Evolutionary conservation across 2,888 invertebrate species (phyloP).

Genomic region (Agrotis exclamationis): DNA sequence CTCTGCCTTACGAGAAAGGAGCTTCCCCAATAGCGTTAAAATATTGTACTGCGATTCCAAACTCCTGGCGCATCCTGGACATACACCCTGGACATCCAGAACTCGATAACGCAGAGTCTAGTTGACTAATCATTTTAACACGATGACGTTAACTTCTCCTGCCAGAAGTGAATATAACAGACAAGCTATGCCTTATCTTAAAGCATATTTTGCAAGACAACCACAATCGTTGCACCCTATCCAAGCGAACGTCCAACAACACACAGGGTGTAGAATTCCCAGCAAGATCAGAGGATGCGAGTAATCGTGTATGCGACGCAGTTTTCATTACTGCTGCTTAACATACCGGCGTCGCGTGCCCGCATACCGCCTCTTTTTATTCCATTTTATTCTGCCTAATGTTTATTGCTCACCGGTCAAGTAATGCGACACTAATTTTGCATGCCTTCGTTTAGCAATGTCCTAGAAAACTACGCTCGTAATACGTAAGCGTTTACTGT

Average conservation of each 20-base stretch:
- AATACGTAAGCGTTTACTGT: conserved; percentile 58
- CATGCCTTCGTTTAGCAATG: conserved; percentile 66
- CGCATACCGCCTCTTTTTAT: conserved; percentile 64
- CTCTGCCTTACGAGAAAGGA: no score
- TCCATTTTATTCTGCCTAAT: conserved; percentile 77
- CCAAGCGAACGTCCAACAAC: conserved; percentile 31
- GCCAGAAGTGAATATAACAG: not conserved
- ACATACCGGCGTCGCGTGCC: conserved; percentile 79
- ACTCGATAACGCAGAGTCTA: no score
- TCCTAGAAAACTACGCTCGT: conserved; percentile 59
- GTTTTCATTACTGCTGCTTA: conserved; percentile 87
- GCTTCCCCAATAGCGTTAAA: no score
- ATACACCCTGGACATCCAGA: no score
- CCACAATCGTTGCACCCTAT: conserved; percentile 48
- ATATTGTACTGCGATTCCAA: no score
- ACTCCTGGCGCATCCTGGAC: no score
- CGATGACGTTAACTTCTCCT: no score
- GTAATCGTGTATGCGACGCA: conserved; percentile 76
- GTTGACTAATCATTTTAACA: no score
- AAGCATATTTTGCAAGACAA: not conserved
- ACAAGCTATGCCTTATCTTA: not conserved
- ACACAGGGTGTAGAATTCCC: conserved; percentile 65
- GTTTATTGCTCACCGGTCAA: conserved; percentile 76
- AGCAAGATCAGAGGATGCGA: conserved; percentile 64
- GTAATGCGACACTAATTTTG: conserved; percentile 75